Evolutionary conservation across 2,797 vertebrate genomes (phyloP), one percentile per base, ranked within the genome.

Genomic region (Bovichtus variegatus): DNA sequence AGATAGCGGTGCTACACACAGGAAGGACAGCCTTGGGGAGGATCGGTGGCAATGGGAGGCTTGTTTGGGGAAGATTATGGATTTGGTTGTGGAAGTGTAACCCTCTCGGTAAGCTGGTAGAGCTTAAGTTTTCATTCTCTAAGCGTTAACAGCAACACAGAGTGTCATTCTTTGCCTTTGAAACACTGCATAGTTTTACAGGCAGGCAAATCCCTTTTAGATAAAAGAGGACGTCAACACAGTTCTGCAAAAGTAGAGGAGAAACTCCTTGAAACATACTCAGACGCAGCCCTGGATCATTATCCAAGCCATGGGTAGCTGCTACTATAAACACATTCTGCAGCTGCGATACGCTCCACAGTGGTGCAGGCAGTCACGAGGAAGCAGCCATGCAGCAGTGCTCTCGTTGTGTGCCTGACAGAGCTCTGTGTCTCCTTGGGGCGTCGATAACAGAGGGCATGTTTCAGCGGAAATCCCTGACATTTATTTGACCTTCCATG

Each of bases 401-500:
- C 68, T 76, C 58, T 64, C 2, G 66, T 65, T 86, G 64, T 85
- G 76, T 29, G 57, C 49, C 79, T 76, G 68, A 82, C 74, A 55
- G 82, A 81, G 74, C 58, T 76, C 62, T 73, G 81, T 74, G 73
- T 81, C 76, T 77, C 80, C 54, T 65, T 25, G 60, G 64, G 55
- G 66, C 67, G 40, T 74, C 71, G 46, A 9, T 41, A 73, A 60
- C 71, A 63, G 19, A 43, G 68, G 47, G 29, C 63, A 63, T 57
- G 71, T 55, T 86, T 80, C 70, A 8, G 38, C 82, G 87, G 82
- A 90, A 89, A 82, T 85, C 77, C 74, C 81, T 91, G 83, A 88
- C 89, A 84, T 91, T 73, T 82, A 25, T 78, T 79, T 91, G 88
- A 92, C 87, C 89, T 86, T 76, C 66, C 73, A 59, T 82, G 61